A percentile compares a stretch with the other conserved stretches of the same genome.
Conservation (phyloP, 2,888 invertebrate genomes). For the Holacanthella duospinosa region DNA sequence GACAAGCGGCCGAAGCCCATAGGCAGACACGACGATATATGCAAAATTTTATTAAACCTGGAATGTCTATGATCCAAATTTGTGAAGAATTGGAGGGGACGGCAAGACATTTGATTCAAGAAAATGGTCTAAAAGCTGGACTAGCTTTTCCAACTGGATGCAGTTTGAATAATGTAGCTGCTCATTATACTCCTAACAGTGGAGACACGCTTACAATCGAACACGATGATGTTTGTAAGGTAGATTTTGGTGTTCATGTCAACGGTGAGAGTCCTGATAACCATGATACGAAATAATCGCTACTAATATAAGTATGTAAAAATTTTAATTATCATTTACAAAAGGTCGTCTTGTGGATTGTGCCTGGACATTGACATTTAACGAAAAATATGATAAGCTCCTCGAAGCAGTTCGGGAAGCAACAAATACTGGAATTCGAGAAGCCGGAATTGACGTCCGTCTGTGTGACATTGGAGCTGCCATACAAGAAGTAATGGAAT, state of each 20-base stretch:
- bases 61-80: constrained; percentile 98
- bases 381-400: constrained; percentile 87
- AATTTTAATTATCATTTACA: too few species aligned
- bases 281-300: not conserved
- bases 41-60: constrained; percentile 88
- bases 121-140: constrained; percentile 89
- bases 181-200: constrained; percentile 98
- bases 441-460: constrained; percentile 91
- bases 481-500: constrained; percentile 97
- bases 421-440: constrained; percentile 90
- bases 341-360: constrained; percentile 89
- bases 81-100: constrained; percentile 91
- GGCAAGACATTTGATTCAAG: constrained; percentile 80
- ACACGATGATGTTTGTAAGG: constrained; percentile 96
- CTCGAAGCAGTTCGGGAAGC: constrained; percentile 94
- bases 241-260: constrained; percentile 96
- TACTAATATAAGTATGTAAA: not conserved
- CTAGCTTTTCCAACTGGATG: constrained; percentile 95
- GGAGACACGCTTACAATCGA: constrained; percentile 89
- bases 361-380: constrained; percentile 94
- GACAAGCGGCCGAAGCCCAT: constrained; percentile 95
- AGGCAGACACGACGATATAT: constrained; percentile 89
- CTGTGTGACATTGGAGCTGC: constrained; percentile 92
- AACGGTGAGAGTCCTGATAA: too few species aligned
- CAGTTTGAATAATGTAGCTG: constrained; percentile 90